Base-by-base conservation (phyloP, 2,888 invertebrate species). In the Ichneumoninae sp. region DNA sequence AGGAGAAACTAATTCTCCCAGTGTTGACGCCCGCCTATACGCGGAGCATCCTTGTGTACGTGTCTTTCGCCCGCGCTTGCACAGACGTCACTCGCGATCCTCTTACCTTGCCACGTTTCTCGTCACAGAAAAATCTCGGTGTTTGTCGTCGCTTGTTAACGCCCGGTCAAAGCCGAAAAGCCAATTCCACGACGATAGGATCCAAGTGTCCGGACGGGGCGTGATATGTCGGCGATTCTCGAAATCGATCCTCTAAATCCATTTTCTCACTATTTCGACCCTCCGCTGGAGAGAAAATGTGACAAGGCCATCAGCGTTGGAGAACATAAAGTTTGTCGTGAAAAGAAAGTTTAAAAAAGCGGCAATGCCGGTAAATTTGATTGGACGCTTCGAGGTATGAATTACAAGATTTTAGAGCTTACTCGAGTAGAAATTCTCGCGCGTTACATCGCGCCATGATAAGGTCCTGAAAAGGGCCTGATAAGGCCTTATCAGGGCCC, bases 1-100 rank as follows among this genome's bases (percentile, higher is more conserved):
- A 36, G 50, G 44, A 65, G 54, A 75, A 79, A 83, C 65, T 66
- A 73, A 63, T 57, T 47, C 70, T 54, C 69, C 7, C 50, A 26
- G 69, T 47, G 13, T 63, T 73, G 52, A 50, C 36, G 57, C 66
- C 70, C 47, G 71, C 54, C 26, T 10, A 60, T 19, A 40, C 52
- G 13, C 6, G 63, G 44, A 22, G 44, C 40, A 54, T 44, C 26
- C 22, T 63, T 13, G 71, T 60, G n/a, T 60, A 60, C 19, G 52
- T 69, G 44, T 60, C 26, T 30, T 4, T 13, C 16, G 16, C 8
- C 52, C 22, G 13, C 52, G 22, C 50, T 1, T 33, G 16, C 54
- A 22, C 22, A 22, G 65, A 19, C 7, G 13, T 3, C 30, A 19
- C 40, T 22, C 36, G 52, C 13, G 52, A 57, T 47, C 36, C 1